A percentile compares a stretch with the other conserved stretches of the same genome.
phyloP scores from a whole-genome alignment of 1,140 invertebrate genomes.

The Pseudomyrmex flavicornis region DNA sequence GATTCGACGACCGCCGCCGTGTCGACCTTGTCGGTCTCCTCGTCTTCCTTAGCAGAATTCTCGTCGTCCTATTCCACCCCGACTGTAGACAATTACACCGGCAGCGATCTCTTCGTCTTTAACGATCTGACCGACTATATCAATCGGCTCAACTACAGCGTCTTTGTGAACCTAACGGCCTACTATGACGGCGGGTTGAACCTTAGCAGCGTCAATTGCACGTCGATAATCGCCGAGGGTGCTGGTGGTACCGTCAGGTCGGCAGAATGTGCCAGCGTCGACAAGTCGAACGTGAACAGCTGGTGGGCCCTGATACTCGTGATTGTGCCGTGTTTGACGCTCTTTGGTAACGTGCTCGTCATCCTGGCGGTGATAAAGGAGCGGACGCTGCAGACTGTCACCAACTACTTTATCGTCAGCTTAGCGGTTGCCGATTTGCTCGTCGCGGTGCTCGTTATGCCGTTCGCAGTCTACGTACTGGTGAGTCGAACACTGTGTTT shows the following conservation, averaged over 20 bases:
- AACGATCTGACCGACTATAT: conserved; percentile 83
- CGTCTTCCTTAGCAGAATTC: conserved; percentile 38
- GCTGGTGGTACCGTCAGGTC: conserved; percentile 65
- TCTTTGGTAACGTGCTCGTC: conserved; percentile 98
- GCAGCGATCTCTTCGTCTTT: conserved; percentile 81
- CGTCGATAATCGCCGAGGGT: conserved; percentile 81
- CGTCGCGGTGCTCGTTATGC: conserved; percentile 98
- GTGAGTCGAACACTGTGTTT: conserved; percentile 73
- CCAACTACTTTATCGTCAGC: conserved; percentile 99
- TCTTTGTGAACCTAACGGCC: conserved; percentile 79
- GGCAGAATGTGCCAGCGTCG: conserved; percentile 64
- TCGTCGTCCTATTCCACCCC: conserved; percentile 62
- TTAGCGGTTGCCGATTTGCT: conserved; percentile 98
- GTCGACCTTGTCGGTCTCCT: conserved; percentile 31
- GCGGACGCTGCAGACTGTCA: conserved; percentile 95
- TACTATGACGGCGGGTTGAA: conserved; percentile 78
- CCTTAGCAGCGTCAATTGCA: conserved; percentile 77
- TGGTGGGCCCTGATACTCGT: conserved; percentile 95
- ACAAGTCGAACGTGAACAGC: conserved; percentile 86
- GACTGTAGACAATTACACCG: conserved; percentile 80
- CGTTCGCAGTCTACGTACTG: conserved; percentile 97
- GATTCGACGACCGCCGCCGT: conserved; percentile 62
- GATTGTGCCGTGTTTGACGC: conserved; percentile 96
- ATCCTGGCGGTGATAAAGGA: conserved; percentile 97
- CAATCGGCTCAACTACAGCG: conserved; percentile 81